Base-by-base conservation (phyloP, 53 echinoderm and acorn worm genomes). In the Hippasteria phrygiana region DNA sequence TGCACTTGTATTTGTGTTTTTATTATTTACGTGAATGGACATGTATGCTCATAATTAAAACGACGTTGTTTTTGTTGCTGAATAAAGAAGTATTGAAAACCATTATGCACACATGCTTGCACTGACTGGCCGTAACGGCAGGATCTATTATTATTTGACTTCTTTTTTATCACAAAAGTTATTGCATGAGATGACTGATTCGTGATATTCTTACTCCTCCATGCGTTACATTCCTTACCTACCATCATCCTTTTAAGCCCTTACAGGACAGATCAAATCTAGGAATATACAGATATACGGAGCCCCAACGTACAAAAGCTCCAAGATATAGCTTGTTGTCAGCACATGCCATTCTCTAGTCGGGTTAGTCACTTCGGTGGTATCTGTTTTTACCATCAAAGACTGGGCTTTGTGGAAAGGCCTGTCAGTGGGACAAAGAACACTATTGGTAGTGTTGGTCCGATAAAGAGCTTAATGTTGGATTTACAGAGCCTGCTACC, bases 381-480 rank as follows among this genome's bases (percentile, higher is more conserved):
- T 32, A 20, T 65, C 65, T 65, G 69, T 36, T 36, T 67, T 67
- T 67, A 67, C 1, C 69, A 33, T 34, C 69, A 22, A 67, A 67
- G 69, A 26, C 6, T 37, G 62, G 77, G 20, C 38, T 12, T 18
- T 11, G 1, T 6, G 8, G 17, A 85, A 51, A 47, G 39, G 54
- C 70, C 71, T 33, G 85, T 71, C 85, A 85, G 16, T 38, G 17
- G 85, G 54, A 70, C 69, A 69, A 63, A 64, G 69, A 71, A 31
- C 85, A 85, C 85, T 50, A 85, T 51, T 50, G 50, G 64, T 43
- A 11, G 50, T 71, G 81, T 85, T 85, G 71, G 70, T 51, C 85
- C 50, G 85, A 70, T 71, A 71, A 81, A 81, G 81, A 81, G 63
- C 81, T 81, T 81, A 65, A 43, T 65, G 72, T 72, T 72, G 13